These are phyloP conservation scores for Rhea americana DNA, from an alignment of 2,113 vertebrate species.

Conservation along the genomic window DNA sequence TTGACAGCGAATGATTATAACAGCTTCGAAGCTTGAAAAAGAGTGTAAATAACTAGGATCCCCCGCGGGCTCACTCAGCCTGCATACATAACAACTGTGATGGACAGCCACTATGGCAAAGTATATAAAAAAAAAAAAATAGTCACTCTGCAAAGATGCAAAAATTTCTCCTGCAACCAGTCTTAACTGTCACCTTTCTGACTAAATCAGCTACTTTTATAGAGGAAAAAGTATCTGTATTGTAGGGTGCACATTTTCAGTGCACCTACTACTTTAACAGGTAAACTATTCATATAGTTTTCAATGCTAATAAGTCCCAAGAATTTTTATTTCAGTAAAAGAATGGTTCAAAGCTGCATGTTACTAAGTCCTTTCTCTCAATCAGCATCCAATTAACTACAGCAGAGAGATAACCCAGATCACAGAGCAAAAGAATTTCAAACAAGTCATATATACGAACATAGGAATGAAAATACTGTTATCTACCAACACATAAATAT, in stretches of 20 bases:
- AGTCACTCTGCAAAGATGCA: conserved; percentile 79
- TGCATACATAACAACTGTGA: conserved; percentile 86
- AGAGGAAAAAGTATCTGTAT: conserved; percentile 48
- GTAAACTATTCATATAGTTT: conserved; percentile 53
- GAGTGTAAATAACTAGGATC: conserved; percentile 89
- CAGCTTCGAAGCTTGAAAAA: conserved; percentile 87
- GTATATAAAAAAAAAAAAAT: conserved; percentile 58
- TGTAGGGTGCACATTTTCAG: conserved; percentile 38
- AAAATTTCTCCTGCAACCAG: conserved; percentile 77
- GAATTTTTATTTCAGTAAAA: conserved; percentile 15
- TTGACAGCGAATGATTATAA: conserved; percentile 91
- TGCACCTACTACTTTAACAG: conserved; percentile 47
- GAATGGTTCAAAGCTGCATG: not conserved
- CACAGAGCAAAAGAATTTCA: not conserved
- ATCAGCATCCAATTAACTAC: conserved; percentile 18
- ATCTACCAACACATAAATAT: not conserved
- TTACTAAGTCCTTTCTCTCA: not conserved
- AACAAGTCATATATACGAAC: not conserved
- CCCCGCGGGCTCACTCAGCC: conserved; percentile 83
- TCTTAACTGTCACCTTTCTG: conserved; percentile 83
- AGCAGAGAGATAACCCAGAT: not conserved
- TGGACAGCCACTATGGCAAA: conserved; percentile 82
- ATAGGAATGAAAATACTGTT: not conserved
- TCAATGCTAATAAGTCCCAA: conserved; percentile 38
- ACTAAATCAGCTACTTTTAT: conserved; percentile 80